These are phyloP conservation scores for Rhineura floridana DNA, from an alignment of 2,113 vertebrate species.

Conservation along the genomic window DNA sequence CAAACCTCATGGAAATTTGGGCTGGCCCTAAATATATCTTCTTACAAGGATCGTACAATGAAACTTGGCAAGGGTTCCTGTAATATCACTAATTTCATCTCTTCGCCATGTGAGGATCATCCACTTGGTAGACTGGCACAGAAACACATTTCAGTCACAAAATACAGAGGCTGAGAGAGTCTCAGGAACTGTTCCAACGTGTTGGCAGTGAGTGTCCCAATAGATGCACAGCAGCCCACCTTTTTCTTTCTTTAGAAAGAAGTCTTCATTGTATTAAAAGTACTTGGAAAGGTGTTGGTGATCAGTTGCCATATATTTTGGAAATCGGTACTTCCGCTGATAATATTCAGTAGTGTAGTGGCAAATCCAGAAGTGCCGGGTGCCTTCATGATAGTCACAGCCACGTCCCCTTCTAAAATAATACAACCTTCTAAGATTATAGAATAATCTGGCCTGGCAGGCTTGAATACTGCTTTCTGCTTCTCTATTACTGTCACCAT, in stretches of 20 bases:
- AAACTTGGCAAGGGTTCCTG: constrained; percentile 23
- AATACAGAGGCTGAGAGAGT: constrained; percentile 42
- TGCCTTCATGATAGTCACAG: too few species aligned
- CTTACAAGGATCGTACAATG: constrained; percentile 28
- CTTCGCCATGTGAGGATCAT: constrained; percentile 37
- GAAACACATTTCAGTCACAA: constrained; percentile 47
- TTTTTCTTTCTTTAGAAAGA: constrained; percentile 25
- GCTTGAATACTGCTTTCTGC: too few species aligned
- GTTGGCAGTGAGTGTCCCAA: constrained; percentile 40
- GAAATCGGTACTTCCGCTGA: constrained; percentile 12
- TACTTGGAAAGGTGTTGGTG: background rate
- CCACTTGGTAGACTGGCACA: constrained; percentile 44
- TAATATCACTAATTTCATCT: constrained; percentile 40
- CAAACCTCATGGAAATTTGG: background rate
- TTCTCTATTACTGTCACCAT: too few species aligned
- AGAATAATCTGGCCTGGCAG: too few species aligned
- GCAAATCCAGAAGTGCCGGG: too few species aligned
- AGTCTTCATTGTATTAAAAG: constrained; percentile 26
- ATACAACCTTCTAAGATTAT: too few species aligned
- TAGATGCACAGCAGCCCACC: constrained; percentile 29
- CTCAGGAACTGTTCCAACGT: constrained; percentile 46
- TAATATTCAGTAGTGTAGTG: too few species aligned
- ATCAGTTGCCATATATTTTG: constrained; percentile 27
- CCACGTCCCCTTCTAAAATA: too few species aligned
- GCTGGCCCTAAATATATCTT: constrained; percentile 1